phyloP scores from a whole-genome alignment of 2,888 invertebrate species.

The Andrena fulva region DNA sequence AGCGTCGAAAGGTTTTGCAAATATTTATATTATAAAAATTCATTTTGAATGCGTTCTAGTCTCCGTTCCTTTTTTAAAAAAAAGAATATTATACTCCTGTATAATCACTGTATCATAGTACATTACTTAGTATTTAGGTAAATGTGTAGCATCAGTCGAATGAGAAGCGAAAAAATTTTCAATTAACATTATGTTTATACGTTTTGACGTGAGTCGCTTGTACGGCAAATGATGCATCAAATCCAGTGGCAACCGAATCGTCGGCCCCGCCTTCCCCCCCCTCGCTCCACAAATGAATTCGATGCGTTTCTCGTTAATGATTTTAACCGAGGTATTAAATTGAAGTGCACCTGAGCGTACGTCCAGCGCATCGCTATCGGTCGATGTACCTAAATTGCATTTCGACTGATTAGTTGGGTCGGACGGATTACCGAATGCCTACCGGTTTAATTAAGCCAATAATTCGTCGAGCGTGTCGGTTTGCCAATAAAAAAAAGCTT shows the following conservation, averaged over 20 bases:
- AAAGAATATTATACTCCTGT: too few species aligned
- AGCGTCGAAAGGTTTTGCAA: too few species aligned
- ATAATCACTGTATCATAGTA: too few species aligned
- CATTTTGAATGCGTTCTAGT: too few species aligned
- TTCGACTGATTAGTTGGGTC: constrained; percentile 82
- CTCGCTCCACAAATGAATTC: constrained; percentile 73
- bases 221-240: constrained; percentile 40
- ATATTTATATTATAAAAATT: too few species aligned
- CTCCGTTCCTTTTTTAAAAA: too few species aligned
- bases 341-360: constrained; percentile 79
- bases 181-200: background rate
- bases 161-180: background rate
- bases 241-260: constrained; percentile 43
- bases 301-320: constrained; percentile 81
- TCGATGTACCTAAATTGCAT: constrained; percentile 83
- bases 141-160: background rate
- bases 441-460: constrained; percentile 82
- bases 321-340: constrained; percentile 81
- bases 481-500: constrained; percentile 41
- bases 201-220: background rate
- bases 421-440: constrained; percentile 82
- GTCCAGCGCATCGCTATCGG: constrained; percentile 78
- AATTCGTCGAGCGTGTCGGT: constrained; percentile 73
- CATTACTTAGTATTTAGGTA: too few species aligned
- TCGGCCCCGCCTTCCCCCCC: too few species aligned